phyloP scores from a whole-genome alignment of 2,113 vertebrate species.

The Bostrychus sinensis region DNA sequence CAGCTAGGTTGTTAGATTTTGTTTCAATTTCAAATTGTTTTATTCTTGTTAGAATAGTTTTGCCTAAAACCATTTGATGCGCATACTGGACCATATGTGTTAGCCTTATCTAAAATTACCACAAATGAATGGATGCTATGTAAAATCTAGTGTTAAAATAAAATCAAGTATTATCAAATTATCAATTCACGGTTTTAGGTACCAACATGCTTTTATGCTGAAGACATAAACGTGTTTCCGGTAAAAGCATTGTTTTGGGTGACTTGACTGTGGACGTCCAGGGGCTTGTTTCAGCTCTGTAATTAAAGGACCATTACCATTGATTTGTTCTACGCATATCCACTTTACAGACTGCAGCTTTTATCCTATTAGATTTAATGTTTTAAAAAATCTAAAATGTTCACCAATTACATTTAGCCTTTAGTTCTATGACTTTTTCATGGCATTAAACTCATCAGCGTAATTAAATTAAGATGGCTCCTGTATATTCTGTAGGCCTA shows the following conservation, averaged over 20 bases:
- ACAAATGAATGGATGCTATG: no score
- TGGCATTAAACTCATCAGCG: neutral
- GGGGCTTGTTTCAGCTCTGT: conserved; percentile 21
- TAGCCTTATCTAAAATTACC: no score
- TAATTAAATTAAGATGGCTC: no score
- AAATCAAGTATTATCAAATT: no score
- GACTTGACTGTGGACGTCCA: conserved; percentile 19
- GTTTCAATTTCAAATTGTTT: no score
- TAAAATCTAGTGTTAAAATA: no score
- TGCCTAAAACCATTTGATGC: no score
- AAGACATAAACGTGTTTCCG: conserved; percentile 18
- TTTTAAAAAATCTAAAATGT: conserved; percentile 9
- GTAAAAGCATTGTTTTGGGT: neutral
- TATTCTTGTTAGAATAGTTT: no score
- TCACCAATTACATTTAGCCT: neutral
- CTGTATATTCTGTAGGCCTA: no score
- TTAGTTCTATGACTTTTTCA: neutral
- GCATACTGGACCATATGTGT: no score
- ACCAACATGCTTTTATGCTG: conserved; percentile 29
- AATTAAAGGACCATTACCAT: conserved; percentile 79
- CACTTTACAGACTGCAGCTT: neutral
- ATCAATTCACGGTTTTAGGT: no score
- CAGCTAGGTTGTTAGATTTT: no score
- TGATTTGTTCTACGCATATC: conserved; percentile 65
- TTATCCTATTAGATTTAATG: neutral